Conservation (phyloP, 2,113 vertebrate species). For the Falcunculus frontatus region DNA sequence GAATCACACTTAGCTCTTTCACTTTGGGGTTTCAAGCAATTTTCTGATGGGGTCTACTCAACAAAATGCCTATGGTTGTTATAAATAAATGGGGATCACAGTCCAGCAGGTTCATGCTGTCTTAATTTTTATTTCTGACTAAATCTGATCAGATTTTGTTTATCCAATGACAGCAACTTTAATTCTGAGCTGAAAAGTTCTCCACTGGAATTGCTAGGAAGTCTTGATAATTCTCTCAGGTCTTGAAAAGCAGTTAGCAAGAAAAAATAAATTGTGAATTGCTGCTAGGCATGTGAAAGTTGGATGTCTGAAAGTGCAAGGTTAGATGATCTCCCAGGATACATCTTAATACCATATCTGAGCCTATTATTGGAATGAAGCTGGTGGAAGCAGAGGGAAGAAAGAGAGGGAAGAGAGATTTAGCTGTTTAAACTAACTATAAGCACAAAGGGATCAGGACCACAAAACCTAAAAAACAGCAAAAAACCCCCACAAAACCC, state of each 20-base stretch:
- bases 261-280: slow-evolving; percentile 59
- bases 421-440: neutral
- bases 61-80: neutral
- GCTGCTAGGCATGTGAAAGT: slow-evolving; percentile 48
- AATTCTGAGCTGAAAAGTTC: slow-evolving; percentile 15
- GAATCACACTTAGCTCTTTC: slow-evolving; percentile 25
- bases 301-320: slow-evolving; percentile 30
- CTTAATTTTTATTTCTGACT: slow-evolving; percentile 57
- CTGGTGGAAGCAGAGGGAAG: neutral
- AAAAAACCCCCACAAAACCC: neutral
- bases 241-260: slow-evolving; percentile 60
- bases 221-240: slow-evolving; percentile 58
- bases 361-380: neutral
- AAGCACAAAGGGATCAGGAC: neutral
- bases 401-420: neutral
- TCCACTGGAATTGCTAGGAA: slow-evolving; percentile 57
- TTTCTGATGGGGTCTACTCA: slow-evolving; percentile 20
- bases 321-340: slow-evolving; percentile 13
- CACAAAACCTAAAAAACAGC: neutral
- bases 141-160: slow-evolving; percentile 54
- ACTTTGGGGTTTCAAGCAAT: slow-evolving; percentile 29
- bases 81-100: neutral
- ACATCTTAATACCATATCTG: neutral
- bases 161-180: slow-evolving; percentile 53
- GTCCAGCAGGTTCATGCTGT: slow-evolving; percentile 43